These are phyloP conservation scores for Meandrina meandrites DNA, from an alignment of 92 coral and sea anemone species.

Conservation along the genomic window DNA sequence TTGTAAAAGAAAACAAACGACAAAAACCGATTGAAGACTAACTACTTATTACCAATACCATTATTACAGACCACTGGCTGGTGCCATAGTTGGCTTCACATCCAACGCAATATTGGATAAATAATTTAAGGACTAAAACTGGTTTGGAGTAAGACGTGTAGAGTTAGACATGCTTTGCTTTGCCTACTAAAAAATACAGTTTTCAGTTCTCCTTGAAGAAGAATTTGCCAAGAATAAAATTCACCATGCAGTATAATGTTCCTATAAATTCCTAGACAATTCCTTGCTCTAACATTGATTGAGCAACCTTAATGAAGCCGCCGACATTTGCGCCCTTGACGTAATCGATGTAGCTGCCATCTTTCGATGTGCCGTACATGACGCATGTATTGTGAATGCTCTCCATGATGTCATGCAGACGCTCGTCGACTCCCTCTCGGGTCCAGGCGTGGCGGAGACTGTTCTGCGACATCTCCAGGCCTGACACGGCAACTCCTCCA, in stretches of 20 bases:
- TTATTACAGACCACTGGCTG: background rate
- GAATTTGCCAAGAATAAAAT: background rate
- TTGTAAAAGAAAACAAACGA: background rate
- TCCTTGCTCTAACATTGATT: constrained; percentile 78
- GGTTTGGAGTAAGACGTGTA: background rate
- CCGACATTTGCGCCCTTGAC: constrained; percentile 77
- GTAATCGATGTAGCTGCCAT: constrained; percentile 68
- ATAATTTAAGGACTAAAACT: background rate
- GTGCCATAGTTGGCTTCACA: background rate
- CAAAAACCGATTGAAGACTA: background rate
- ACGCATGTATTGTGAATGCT: constrained; percentile 71
- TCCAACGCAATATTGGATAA: constrained; percentile 1
- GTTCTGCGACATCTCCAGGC: constrained; percentile 94
- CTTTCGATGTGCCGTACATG: constrained; percentile 67
- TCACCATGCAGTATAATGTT: background rate
- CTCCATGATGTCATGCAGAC: constrained; percentile 92
- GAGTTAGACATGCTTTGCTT: background rate
- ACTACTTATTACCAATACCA: background rate
- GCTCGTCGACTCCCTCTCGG: constrained; percentile 84
- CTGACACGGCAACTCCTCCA: constrained; percentile 95
- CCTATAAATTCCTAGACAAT: constrained; percentile 43
- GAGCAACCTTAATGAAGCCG: constrained; percentile 77
- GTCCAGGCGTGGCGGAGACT: constrained; percentile 89
- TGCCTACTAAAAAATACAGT: background rate
- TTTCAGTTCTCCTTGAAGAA: constrained; percentile 8